Conservation (phyloP, 2,797 vertebrate genomes). For the Nyctibius grandis region DNA sequence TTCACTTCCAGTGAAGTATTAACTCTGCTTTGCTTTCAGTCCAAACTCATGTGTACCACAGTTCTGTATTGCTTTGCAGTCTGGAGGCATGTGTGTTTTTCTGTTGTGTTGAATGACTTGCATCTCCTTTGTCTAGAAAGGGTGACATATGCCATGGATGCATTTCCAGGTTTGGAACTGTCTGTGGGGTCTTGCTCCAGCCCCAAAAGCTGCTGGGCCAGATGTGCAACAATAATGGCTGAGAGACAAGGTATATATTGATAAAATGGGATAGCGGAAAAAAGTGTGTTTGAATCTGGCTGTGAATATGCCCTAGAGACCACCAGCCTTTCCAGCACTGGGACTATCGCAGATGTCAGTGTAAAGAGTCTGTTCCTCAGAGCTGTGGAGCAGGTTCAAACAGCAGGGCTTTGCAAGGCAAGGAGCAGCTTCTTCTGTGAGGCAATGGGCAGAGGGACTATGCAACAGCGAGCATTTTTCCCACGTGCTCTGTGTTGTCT, state of each 20-base stretch:
- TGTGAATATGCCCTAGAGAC: background rate
- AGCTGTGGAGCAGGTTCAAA: background rate
- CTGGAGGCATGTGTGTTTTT: background rate
- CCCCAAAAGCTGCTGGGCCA: background rate
- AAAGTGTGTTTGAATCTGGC: background rate
- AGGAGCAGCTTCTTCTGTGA: background rate
- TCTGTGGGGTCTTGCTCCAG: background rate
- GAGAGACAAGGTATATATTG: background rate
- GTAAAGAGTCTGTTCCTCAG: background rate
- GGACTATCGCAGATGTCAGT: background rate
- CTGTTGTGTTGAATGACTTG: background rate
- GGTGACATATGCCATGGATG: background rate
- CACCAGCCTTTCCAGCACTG: background rate
- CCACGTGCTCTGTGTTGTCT: constrained; percentile 17
- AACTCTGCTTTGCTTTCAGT: background rate
- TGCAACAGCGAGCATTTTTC: background rate
- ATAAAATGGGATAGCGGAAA: background rate
- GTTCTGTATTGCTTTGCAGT: background rate
- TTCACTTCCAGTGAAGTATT: background rate
- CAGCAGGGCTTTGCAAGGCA: background rate
- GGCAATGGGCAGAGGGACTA: background rate
- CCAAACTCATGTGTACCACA: background rate
- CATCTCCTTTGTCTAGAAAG: background rate
- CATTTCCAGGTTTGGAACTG: background rate
- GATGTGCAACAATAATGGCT: background rate